Conservation (phyloP, 2,113 vertebrate species). For the Leiothrix lutea region DNA sequence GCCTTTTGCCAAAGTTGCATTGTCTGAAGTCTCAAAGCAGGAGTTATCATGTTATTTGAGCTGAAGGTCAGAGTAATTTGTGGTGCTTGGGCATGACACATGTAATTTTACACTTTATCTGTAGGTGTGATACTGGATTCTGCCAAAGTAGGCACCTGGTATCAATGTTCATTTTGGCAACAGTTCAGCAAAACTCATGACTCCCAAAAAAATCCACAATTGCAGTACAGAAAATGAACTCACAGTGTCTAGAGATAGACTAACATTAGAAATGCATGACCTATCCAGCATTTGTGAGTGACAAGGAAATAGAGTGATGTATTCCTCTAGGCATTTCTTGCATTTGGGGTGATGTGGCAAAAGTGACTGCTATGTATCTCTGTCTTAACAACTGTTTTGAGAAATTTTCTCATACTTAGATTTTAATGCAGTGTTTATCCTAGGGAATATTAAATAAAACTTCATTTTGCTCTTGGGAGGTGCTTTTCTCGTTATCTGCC, state of each 20-base stretch:
- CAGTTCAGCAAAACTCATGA: slow-evolving; percentile 56
- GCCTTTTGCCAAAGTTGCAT: slow-evolving; percentile 62
- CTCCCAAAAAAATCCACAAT: slow-evolving; percentile 16
- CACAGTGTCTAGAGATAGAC: not conserved
- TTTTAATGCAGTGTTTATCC: slow-evolving; percentile 16
- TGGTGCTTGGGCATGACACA: slow-evolving; percentile 60
- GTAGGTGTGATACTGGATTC: slow-evolving; percentile 70
- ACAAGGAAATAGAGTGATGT: not conserved
- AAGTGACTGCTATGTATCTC: not conserved
- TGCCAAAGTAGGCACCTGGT: slow-evolving; percentile 72
- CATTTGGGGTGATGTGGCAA: not conserved
- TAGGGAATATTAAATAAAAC: slow-evolving; percentile 17
- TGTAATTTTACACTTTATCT: slow-evolving; percentile 74
- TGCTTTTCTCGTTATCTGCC: slow-evolving; percentile 11
- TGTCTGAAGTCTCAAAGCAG: slow-evolving; percentile 72
- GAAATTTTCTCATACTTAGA: not conserved
- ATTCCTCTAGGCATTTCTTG: not conserved
- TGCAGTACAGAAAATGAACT: not conserved
- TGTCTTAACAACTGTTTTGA: not conserved
- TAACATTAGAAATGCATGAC: not conserved
- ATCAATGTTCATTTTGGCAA: slow-evolving; percentile 69
- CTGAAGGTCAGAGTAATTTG: slow-evolving; percentile 71
- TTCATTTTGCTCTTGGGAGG: slow-evolving; percentile 20
- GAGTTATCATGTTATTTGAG: slow-evolving; percentile 76
- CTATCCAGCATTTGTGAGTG: not conserved